phyloP scores from a whole-genome alignment of 2,888 invertebrate genomes.

The Drosophila multiciliata region DNA sequence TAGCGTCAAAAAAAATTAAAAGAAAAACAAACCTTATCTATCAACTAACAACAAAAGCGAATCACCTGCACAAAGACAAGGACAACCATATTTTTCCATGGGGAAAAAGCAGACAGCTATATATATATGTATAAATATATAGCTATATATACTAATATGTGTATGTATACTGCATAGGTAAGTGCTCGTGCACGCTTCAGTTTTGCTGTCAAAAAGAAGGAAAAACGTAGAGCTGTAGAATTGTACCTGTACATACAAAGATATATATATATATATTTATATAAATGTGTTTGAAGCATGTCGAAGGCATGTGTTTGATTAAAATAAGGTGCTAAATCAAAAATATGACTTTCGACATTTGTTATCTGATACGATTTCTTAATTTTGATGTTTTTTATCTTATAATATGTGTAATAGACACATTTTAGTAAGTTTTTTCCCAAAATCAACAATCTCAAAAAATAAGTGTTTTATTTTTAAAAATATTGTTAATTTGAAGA shows the following conservation, averaged over 20 bases:
- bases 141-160: not conserved
- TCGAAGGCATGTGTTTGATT: slow-evolving; percentile 49
- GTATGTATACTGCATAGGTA: slow-evolving; percentile 28
- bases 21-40: slow-evolving; percentile 58
- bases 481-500: not conserved
- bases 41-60: slow-evolving; percentile 35
- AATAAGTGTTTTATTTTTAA: not conserved
- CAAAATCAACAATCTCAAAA: not conserved
- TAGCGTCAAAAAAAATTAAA: slow-evolving; percentile 19
- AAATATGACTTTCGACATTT: slow-evolving; percentile 36
- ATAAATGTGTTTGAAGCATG: slow-evolving; percentile 26
- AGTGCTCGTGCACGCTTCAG: slow-evolving; percentile 42
- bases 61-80: slow-evolving; percentile 26
- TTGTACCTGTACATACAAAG: slow-evolving; percentile 4
- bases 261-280: slow-evolving; percentile 5
- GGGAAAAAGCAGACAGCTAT: slow-evolving; percentile 8
- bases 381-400: not conserved
- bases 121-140: not conserved
- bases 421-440: not conserved
- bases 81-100: slow-evolving; percentile 31
- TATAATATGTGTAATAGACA: not conserved
- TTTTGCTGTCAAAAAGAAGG: slow-evolving; percentile 11
- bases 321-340: slow-evolving; percentile 59
- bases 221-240: slow-evolving; percentile 10
- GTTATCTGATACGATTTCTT: slow-evolving; percentile 4